phyloP scores from a whole-genome alignment of 2,113 vertebrate genomes.

The Lepisosteus osseus region DNA sequence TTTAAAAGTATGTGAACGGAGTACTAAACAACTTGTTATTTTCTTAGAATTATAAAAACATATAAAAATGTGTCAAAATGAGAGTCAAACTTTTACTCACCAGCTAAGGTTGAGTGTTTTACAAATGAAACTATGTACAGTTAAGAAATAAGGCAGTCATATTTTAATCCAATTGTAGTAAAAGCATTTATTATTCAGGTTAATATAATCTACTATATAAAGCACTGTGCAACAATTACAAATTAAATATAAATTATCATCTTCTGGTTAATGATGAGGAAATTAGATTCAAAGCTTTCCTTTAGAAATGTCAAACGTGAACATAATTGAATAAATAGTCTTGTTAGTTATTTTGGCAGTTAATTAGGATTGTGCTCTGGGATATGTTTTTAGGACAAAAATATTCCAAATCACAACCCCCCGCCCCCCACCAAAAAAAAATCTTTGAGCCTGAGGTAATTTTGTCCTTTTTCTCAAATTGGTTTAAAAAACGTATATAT shows the following conservation, averaged over 20 bases:
- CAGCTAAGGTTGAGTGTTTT: no score
- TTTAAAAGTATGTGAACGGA: slow-evolving; percentile 71
- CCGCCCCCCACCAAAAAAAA: slow-evolving; percentile 24
- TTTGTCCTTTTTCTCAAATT: no score
- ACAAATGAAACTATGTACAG: no score
- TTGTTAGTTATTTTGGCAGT: slow-evolving; percentile 29
- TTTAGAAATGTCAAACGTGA: slow-evolving; percentile 9
- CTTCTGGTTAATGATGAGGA: slow-evolving; percentile 14
- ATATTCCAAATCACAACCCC: slow-evolving; percentile 20
- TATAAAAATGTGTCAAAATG: no score
- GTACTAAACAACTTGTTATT: slow-evolving; percentile 22
- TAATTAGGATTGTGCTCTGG: slow-evolving; percentile 39
- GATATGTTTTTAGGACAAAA: slow-evolving; percentile 31
- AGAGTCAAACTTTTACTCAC: no score
- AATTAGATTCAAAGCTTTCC: neutral
- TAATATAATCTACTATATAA: slow-evolving; percentile 25
- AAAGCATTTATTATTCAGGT: slow-evolving; percentile 29
- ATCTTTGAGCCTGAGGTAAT: neutral
- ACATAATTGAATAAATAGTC: slow-evolving; percentile 38
- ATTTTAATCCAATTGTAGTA: slow-evolving; percentile 42
- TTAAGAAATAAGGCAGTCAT: no score
- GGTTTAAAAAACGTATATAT: no score
- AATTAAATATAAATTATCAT: slow-evolving; percentile 20
- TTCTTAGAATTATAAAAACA: no score
- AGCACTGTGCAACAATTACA: slow-evolving; percentile 9